Evolutionary conservation across 2,113 vertebrate species (phyloP), one percentile per base, ranked within the genome.

Genomic region (Chaetodon auriga): DNA sequence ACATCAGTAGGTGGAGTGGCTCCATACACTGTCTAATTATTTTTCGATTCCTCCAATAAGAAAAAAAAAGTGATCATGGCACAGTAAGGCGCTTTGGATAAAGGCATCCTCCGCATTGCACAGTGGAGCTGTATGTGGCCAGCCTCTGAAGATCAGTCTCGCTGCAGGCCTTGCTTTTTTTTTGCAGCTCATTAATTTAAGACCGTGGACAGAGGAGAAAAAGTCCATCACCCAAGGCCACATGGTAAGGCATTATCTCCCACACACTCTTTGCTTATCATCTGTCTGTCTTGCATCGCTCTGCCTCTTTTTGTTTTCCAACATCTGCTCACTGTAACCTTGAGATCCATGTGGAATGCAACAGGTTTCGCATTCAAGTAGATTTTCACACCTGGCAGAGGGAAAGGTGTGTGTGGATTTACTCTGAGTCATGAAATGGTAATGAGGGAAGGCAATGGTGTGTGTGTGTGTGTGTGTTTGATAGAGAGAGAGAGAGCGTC

Each of bases 121-220:
- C 43, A 74, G 45, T 38, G 68, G 77, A 81, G 49, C 55, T 75
- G 66, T 62, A 54, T 69, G 78, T 43, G 57, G 30, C 58, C 63
- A 36, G 41, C 75, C 72, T 89, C 78, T 88, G 68, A 76, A 75
- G 41, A 85, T 82, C 49, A 81, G 14, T 45, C 35, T 43, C 16
- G 10, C 83, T 78, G 48, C 62, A 45, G 41, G 63, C 72, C 71
- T 55, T 21, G 1, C 7, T 55, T 41, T 70, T 49, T 46, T 16
- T 71, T 68, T 71, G 68, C 73, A 57, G 62, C 68, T 83, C 69
- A 87, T 93, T 89, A 62, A 85, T 71, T 77, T 58, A 66, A 68
- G 57, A 64, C 54, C 75, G 77, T 84, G 81, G 71, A 78, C 60
- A 78, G 51, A 75, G 25, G 53, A 72, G 38, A 72, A 80, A 73